Conservation (phyloP, 2,888 invertebrate genomes). For the Ecliptopera silaceata region DNA sequence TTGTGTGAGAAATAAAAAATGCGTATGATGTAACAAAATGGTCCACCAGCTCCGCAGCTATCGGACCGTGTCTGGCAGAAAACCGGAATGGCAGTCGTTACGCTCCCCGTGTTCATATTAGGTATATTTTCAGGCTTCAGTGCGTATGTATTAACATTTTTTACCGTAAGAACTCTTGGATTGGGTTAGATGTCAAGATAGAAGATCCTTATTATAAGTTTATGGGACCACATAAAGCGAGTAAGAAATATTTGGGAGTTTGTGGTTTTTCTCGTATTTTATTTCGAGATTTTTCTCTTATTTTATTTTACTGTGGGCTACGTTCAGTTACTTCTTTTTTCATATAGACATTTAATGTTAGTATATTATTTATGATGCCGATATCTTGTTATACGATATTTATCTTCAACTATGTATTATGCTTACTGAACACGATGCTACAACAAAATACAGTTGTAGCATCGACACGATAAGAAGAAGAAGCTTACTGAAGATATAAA, state of each 20-base stretch:
- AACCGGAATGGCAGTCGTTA: conserved; percentile 41
- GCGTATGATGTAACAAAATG: background rate
- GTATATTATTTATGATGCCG: too few relatives aligned
- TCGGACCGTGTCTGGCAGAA: conserved; percentile 49
- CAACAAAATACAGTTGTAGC: too few relatives aligned
- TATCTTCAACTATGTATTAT: too few relatives aligned
- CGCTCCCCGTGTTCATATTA: conserved; percentile 37
- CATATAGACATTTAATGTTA: too few relatives aligned
- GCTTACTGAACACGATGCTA: too few relatives aligned
- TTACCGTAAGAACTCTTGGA: conserved; percentile 23
- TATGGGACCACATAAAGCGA: conserved; percentile 5
- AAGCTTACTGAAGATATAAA: too few relatives aligned
- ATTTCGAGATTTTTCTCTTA: background rate
- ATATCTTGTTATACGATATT: too few relatives aligned
- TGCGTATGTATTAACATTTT: conserved; percentile 39
- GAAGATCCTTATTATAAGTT: conserved; percentile 23
- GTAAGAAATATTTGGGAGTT: conserved; percentile 6
- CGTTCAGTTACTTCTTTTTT: too few relatives aligned
- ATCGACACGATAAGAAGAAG: too few relatives aligned
- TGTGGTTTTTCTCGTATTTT: conserved; percentile 1
- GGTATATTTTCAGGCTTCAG: conserved; percentile 35
- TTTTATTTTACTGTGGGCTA: too few relatives aligned
- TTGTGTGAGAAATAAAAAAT: too few relatives aligned
- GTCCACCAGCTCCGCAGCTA: conserved; percentile 38
- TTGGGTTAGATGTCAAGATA: conserved; percentile 18